Percentiles rank a stretch among this genome's conserved stretches.
phyloP scores from a whole-genome alignment of 2,797 vertebrate genomes.

The Agapornis canus region DNA sequence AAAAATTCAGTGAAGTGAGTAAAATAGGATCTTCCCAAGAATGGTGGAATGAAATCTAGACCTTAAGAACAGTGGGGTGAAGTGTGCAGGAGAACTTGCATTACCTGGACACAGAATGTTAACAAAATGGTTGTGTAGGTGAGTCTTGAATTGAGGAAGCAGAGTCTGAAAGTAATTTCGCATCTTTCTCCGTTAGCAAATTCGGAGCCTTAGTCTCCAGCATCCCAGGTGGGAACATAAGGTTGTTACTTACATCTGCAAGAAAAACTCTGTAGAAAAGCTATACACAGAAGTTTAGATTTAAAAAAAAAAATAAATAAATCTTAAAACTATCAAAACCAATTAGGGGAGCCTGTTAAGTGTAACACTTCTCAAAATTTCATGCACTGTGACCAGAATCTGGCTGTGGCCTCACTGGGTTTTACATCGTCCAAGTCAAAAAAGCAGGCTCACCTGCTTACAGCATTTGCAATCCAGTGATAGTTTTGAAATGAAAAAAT shows the following conservation, averaged over 20 bases:
- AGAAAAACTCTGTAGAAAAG: background rate
- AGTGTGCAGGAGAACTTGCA: rapidly evolving
- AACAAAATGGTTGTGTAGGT: rapidly evolving
- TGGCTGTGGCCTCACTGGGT: background rate
- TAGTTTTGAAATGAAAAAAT: background rate
- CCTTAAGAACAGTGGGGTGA: background rate
- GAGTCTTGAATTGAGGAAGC: background rate
- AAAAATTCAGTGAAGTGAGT: background rate
- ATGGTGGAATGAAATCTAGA: background rate
- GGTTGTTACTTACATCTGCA: background rate
- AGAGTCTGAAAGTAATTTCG: background rate
- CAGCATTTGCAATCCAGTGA: background rate
- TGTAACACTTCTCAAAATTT: background rate
- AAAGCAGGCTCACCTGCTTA: background rate
- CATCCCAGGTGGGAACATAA: background rate
- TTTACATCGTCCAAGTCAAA: background rate
- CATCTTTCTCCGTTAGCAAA: background rate
- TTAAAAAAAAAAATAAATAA: background rate
- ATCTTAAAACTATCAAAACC: background rate
- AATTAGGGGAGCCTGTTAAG: background rate
- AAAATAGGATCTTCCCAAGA: background rate
- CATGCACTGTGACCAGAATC: background rate
- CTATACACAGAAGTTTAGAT: background rate
- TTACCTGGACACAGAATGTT: background rate
- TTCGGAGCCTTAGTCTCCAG: background rate